Evolutionary conservation across 2,797 vertebrate species (phyloP), one percentile per base, ranked within the genome.

Genomic region (Sebastes trivittatus): DNA sequence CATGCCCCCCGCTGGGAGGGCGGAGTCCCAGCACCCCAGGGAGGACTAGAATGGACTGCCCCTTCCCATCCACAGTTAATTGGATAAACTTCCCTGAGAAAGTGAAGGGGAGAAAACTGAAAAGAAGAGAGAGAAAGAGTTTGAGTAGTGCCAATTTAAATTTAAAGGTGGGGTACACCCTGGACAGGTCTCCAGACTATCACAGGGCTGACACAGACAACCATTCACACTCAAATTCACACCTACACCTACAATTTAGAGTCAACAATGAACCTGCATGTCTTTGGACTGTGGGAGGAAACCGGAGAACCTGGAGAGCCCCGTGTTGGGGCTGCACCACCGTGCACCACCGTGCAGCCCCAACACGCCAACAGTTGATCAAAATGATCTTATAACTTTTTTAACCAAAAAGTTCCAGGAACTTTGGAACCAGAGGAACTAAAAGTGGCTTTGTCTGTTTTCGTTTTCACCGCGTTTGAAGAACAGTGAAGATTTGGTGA

Each of bases 1-100:
- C 94, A 94, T 70, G 71, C 75, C 80, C 87, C 95, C 94, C 4
- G 86, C 95, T 94, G 95, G 78, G 92, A 87, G 82, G 93, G 93
- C 32, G 79, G 89, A 78, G 90, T 85, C 83, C 58, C 20, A 72
- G 77, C 87, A 79, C 85, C 74, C 82, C 70, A 65, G 90, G 78
- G 86, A 86, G 78, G 78, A 71, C 63, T 60, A n/a, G 49, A 70
- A 80, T 77, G 77, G 83, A 81, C 85, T 74, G 75, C 55, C 62
- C 86, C 83, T 88, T 83, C 75, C 73, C 56, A 58, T 90, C 75
- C 75, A 75, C 72, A 55, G 22, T 63, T 90, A 91, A 90, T 87
- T 88, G 77, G 85, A 90, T 89, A 80, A 93, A 93, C 88, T 83
- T 87, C 58, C 72, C 7, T 1, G 54, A 30, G 23, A 86, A 85